Evolutionary conservation across 2,797 vertebrate genomes (phyloP).

Genomic region (Pampus argenteus): DNA sequence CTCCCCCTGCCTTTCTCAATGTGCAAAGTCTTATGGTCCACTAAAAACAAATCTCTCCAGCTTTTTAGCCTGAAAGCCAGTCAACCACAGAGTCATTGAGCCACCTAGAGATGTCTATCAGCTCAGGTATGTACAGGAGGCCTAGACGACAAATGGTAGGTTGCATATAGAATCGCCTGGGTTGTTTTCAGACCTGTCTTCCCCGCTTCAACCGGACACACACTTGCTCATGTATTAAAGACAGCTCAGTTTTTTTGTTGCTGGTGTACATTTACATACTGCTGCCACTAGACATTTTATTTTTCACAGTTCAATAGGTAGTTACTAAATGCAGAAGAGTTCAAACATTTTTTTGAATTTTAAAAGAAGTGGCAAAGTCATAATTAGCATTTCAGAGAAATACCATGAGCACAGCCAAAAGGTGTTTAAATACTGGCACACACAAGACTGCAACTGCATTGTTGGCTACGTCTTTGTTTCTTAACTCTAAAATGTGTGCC

Average conservation of each 20-base stretch:
- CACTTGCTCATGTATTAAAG: not conserved
- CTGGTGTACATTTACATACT: slow-evolving; percentile 12
- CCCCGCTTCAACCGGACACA: not conserved
- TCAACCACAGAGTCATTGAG: slow-evolving; percentile 40
- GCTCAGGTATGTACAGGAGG: slow-evolving; percentile 38
- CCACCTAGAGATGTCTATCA: slow-evolving; percentile 54
- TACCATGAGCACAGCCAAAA: slow-evolving; percentile 23
- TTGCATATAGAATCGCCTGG: not conserved
- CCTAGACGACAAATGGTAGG: slow-evolving; percentile 13
- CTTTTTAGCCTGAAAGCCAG: slow-evolving; percentile 39
- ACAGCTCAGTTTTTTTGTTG: slow-evolving; percentile 1
- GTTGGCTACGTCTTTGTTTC: slow-evolving; percentile 27
- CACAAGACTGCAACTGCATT: slow-evolving; percentile 22
- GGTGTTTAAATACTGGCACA: slow-evolving; percentile 13
- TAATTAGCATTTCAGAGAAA: slow-evolving; percentile 42
- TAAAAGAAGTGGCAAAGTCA: slow-evolving; percentile 19
- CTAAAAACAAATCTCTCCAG: slow-evolving; percentile 61
- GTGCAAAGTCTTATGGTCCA: slow-evolving; percentile 48
- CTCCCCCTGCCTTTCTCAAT: slow-evolving; percentile 25
- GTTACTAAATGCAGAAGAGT: slow-evolving; percentile 14
- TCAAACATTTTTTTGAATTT: slow-evolving; percentile 31
- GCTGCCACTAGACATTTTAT: slow-evolving; percentile 18
- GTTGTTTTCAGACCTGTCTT: slow-evolving; percentile 15
- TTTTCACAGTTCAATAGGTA: slow-evolving; percentile 12
- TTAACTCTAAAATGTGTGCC: slow-evolving; percentile 10